Percentiles rank a stretch among this genome's conserved stretches.
These are phyloP conservation scores for Rhinopomastus cyanomelas DNA, from an alignment of 2,113 vertebrate species.

Conservation along the genomic window DNA sequence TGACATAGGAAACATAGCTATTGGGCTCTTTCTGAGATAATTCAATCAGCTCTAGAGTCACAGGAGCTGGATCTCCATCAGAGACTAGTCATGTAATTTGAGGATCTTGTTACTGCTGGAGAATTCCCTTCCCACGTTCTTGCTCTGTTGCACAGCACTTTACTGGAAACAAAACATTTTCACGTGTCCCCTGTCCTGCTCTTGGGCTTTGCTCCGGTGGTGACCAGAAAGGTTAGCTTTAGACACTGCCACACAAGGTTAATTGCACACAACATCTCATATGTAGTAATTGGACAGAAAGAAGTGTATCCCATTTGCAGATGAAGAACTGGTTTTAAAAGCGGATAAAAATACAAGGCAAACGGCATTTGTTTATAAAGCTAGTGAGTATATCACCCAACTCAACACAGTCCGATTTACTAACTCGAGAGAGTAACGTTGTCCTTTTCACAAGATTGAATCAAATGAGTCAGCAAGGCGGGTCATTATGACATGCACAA, in stretches of 20 bases:
- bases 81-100: neutral
- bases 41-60: neutral
- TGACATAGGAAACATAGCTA: neutral
- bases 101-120: neutral
- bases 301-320: neutral
- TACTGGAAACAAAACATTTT: neutral
- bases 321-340: neutral
- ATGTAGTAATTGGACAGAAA: neutral
- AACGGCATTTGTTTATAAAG: neutral
- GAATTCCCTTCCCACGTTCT: neutral
- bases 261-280: neutral
- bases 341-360: neutral
- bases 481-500: neutral
- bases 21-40: neutral
- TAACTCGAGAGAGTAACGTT: neutral
- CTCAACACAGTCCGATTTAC: neutral
- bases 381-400: neutral
- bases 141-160: neutral
- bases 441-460: neutral
- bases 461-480: neutral
- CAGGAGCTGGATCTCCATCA: neutral
- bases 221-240: neutral
- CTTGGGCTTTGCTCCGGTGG: neutral
- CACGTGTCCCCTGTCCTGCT: neutral
- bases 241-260: neutral